Evolutionary conservation across 2,888 invertebrate genomes (phyloP), one percentile per base, ranked within the genome.

Genomic region (Macrostomum cliftonense): DNA sequence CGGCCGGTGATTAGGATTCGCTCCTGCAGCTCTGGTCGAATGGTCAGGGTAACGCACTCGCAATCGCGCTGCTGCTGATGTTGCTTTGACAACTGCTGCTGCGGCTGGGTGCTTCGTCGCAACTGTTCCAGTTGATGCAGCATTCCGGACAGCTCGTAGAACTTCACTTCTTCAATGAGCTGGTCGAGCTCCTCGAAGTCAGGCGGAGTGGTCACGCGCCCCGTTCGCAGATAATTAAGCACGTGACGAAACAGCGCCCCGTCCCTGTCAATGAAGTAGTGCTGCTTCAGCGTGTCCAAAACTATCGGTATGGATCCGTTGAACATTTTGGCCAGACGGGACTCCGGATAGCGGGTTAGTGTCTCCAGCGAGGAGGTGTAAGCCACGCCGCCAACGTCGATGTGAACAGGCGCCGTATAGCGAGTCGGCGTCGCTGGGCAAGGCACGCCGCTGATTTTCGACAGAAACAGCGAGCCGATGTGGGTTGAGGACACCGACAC

Each of bases 211-310:
- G 86, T 74, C 47, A 91, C 77, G 60, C 81, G 79, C 52, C 84
- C 83, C 69, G 88, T 85, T 61, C 95, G 78, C 77, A 97, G 79
- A 71, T 85, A 97, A 74, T 93, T 93, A 55, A 97, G 77, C 63
- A 97, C 86, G 70, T 95, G 89, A 19, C 93, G 79, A 74, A 97
- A 97, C 82, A 91, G 86, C 57, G 83, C 84, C 2, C 95, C 93
- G 67, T 97, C 95, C 45, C 95, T 78, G 74, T 97, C 95, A 61
- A 97, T 89, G 74, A 95, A 97, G 72, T 95, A 95, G 69, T 97
- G 91, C 67, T 93, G 93, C 71, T 93, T 93, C 58, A 93, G 73
- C 4, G 85, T 86, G 69, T 93, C 93, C 69, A 93, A 73, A 14
- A 93, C 88, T 58, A 93, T 89, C 2, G 93, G 91, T 61, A 91